These are phyloP conservation scores for Arvicanthis niloticus DNA, from an alignment of 2,113 vertebrate genomes.

Conservation along the genomic window DNA sequence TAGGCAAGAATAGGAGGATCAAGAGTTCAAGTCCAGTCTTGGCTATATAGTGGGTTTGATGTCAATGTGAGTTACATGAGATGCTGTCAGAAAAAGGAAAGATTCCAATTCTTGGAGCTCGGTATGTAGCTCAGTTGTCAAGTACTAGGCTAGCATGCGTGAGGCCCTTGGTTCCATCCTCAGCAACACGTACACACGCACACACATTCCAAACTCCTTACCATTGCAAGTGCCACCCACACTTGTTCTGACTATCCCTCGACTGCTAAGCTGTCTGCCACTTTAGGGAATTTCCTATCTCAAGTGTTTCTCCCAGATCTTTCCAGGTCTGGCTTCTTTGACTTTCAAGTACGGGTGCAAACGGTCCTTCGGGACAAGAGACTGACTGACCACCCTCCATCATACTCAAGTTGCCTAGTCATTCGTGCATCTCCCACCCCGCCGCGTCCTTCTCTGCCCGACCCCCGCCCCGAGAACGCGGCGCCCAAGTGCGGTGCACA, in stretches of 20 bases:
- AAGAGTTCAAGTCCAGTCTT: background rate
- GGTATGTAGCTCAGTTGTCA: background rate
- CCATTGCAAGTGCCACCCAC: background rate
- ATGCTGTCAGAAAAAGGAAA: background rate
- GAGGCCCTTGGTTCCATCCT: background rate
- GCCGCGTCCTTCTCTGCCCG: background rate
- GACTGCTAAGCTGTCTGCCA: background rate
- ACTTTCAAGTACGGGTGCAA: constrained; percentile 4
- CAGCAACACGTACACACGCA: background rate
- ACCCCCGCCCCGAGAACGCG: background rate
- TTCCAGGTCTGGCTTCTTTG: background rate
- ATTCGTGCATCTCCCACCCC: background rate
- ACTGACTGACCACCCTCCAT: background rate
- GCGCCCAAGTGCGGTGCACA: background rate
- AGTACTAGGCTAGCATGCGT: background rate
- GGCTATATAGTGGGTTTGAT: background rate
- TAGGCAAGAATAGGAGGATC: background rate
- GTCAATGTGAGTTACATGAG: background rate
- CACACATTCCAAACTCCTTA: background rate
- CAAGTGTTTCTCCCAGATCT: background rate
- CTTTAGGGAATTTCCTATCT: background rate
- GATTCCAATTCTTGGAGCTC: background rate
- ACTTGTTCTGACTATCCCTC: background rate
- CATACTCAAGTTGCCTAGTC: background rate
- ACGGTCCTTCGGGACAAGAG: background rate